Evolutionary conservation across 2,888 invertebrate species (phyloP), one percentile per base, ranked within the genome.

Genomic region (Hypselothyrea guttata): DNA sequence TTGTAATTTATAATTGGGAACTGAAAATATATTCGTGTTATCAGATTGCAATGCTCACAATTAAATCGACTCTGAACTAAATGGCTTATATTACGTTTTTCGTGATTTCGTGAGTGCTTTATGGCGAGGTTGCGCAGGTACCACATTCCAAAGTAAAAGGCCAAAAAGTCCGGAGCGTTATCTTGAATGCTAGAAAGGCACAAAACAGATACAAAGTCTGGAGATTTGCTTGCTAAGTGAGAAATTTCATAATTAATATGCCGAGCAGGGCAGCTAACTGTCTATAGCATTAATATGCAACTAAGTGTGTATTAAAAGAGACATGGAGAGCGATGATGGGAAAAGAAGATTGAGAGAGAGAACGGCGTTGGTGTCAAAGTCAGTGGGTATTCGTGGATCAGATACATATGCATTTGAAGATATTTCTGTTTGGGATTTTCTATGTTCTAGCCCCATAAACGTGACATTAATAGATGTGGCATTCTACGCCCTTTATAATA

Each of bases 221-320:
- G 48, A 53, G 45, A 48, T 40, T 37, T n/a, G n/a, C n/a, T n/a
- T n/a, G n/a, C n/a, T 45, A 49, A 46, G 46, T 31, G 60, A 51
- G 53, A 75, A 84, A 78, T 83, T 78, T 85, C 79, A 78, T 78
- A 83, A 84, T 85, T 78, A 78, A 78, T 78, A 85, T 85, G 85
- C 85, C 72, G 85, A 71, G 62, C 83, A 67, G 48, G 61, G 60
- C 22, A 83, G 71, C 63, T 77, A 76, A 81, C 84, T 81, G 84
- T 81, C 62, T 55, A 61, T 58, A 71, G 16, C 82, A 77, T 76
- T 76, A 84, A 70, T 64, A 77, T 78, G 78, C 78, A 84, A 45
- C 70, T 59, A 58, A 51, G 82, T 54, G 3, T n/a, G n/a, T n/a
- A n/a, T n/a, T n/a, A n/a, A n/a, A n/a, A 41, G 62, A 18, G 31